A percentile compares a stretch with the other conserved stretches of the same genome.
These are phyloP conservation scores for Valencia hispanica DNA, from an alignment of 2,797 vertebrate species.

Conservation along the genomic window DNA sequence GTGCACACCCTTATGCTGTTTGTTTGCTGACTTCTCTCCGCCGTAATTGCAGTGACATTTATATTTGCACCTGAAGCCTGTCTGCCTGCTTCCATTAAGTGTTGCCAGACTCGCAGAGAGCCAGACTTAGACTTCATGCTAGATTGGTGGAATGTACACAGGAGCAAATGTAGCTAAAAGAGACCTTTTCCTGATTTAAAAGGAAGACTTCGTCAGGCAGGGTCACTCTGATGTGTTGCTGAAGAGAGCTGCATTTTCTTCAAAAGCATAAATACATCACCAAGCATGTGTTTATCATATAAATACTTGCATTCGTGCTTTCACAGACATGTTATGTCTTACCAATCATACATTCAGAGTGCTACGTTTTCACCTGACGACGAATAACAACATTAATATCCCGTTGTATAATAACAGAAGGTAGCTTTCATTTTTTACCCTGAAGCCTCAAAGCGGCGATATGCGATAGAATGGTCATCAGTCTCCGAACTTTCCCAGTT, in stretches of 20 bases:
- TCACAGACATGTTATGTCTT: background rate
- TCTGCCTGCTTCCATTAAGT: constrained; percentile 70
- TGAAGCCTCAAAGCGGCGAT: constrained; percentile 42
- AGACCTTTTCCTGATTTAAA: constrained; percentile 44
- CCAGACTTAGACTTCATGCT: constrained; percentile 38
- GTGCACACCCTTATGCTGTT: constrained; percentile 42
- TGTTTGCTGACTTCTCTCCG: constrained; percentile 63
- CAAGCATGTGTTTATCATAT: background rate
- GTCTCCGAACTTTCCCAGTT: constrained; percentile 50
- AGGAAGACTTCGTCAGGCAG: constrained; percentile 27
- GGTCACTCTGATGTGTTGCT: constrained; percentile 38
- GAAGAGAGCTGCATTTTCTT: background rate
- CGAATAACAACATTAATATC: constrained; percentile 18
- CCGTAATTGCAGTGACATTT: constrained; percentile 76
- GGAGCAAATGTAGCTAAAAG: constrained; percentile 61
- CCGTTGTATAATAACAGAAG: constrained; percentile 11
- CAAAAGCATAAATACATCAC: constrained; percentile 7
- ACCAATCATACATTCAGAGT: constrained; percentile 18
- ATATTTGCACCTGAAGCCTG: constrained; percentile 75
- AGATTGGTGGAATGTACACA: constrained; percentile 50
- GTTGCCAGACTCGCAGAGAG: constrained; percentile 46
- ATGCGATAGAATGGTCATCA: constrained; percentile 39
- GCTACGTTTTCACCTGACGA: constrained; percentile 12
- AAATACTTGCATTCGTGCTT: background rate
- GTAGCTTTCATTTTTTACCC: constrained; percentile 42